Evolutionary conservation across 1,140 invertebrate species (phyloP), one percentile per base, ranked within the genome.

Genomic region (Neodiprion fabricii): DNA sequence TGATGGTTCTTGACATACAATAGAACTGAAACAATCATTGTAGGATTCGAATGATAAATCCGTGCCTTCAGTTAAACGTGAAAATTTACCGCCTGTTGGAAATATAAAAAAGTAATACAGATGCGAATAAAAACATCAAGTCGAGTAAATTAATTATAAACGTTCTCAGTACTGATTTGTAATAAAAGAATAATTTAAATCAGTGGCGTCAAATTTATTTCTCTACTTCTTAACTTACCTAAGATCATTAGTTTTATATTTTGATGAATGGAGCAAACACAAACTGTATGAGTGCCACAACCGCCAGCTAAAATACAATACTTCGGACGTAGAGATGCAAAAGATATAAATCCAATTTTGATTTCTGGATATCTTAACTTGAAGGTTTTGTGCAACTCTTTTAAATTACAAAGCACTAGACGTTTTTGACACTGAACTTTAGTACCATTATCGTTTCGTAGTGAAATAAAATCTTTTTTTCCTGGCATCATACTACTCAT

Each of bases 201-300:
- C 17, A 17, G 17, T 17, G 17, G 17, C 17, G 17, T 17, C 17
- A 17, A 17, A 17, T 17, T 17, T 0, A 17, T 17, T 17, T 17
- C 17, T 17, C 17, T 17, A 17, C 17, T 17, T 17, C 17, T 17
- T 17, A 17, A 17, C 28, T 67, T 71, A 71, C 68, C 76, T 8
- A 73, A 21, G 49, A 80, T 76, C 78, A 80, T 77, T 17, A 81
- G 71, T 73, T 80, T 79, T 8, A 78, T 28, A 53, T 81, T 81
- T 75, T 81, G 78, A 66, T 81, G 78, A 7, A 74, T 76, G 49
- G 74, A 65, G 70, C 78, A 81, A 9, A 81, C 79, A 71, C 79
- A 81, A 23, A 80, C 74, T 12, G 79, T 76, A 72, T 79, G 76
- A 11, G 74, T 79, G 10, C 77, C 77, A 72, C 53, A 71, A n/a